Evolutionary conservation across 1,140 invertebrate genomes (phyloP).

Genomic region (Episyrphus balteatus): DNA sequence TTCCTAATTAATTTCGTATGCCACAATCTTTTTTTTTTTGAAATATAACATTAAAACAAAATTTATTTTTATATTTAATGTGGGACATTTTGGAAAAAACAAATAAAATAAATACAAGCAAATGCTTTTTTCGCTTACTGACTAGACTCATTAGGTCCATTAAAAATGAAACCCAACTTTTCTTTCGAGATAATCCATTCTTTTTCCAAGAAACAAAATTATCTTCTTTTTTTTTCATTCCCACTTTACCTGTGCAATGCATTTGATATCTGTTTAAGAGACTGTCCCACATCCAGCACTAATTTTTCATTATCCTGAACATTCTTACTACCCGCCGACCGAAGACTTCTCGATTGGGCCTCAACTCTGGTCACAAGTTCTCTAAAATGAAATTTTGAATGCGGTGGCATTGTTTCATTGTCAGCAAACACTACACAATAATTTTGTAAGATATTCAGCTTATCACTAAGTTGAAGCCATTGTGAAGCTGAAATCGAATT

Average conservation of each 20-base stretch:
- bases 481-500: slow-evolving; percentile 49
- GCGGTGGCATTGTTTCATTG: slow-evolving; percentile 65
- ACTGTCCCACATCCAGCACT: slow-evolving; percentile 63
- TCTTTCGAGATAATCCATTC: no score
- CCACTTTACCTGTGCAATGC: slow-evolving; percentile 61
- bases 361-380: slow-evolving; percentile 75
- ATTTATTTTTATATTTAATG: no score
- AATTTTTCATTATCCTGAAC: slow-evolving; percentile 55
- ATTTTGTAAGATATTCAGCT: slow-evolving; percentile 64
- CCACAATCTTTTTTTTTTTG: no score
- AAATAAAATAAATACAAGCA: no score
- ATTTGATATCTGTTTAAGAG: slow-evolving; percentile 70
- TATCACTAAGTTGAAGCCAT: slow-evolving; percentile 77
- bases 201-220: not conserved
- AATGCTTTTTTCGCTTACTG: no score
- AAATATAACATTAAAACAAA: no score
- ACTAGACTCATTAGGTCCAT: no score
- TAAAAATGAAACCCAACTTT: no score
- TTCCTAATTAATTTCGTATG: no score
- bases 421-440: slow-evolving; percentile 60
- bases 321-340: slow-evolving; percentile 59
- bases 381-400: slow-evolving; percentile 78
- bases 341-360: slow-evolving; percentile 60
- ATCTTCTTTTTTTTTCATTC: not conserved
- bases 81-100: no score